Base-by-base conservation (phyloP, 1,140 invertebrate species). In the Tribolium castaneum region DNA sequence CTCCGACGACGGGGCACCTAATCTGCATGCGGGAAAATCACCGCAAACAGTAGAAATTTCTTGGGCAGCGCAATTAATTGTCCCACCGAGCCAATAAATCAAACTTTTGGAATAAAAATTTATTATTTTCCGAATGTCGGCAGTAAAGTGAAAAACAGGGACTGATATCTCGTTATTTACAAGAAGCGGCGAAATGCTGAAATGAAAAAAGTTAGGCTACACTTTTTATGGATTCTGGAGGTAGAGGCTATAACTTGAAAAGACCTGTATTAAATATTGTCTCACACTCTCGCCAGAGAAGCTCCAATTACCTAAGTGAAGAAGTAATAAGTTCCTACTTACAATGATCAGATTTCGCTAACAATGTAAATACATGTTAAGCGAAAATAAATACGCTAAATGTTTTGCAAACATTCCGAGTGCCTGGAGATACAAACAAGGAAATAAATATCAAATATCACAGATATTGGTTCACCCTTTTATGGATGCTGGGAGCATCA, bases 141-240 rank as follows among this genome's bases (percentile, higher is more conserved):
- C 7, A 45, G 16, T 19, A 19, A 25, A 59, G 22, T 25, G 22
- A 59, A 25, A 19, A 59, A 59, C 13, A 22, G 22, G 54, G 16
- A 56, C 12, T 9, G 52, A 56, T 13, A 56, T 56, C 52, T 56
- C 52, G 52, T 56, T 56, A 56, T 56, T 56, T 56, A 56, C 7
- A 56, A 56, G 14, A 56, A 16, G 19, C 16, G 22, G 10, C 9
- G 54, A 59, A 59, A n/a, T 25, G 54, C 54, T 12, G 54, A 59
- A 59, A 59, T 59, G 54, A 59, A 59, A 59, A 59, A 59, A 59
- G 54, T 59, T 59, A 19, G 54, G 54, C 14, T 25, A 59, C 10
- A 59, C 54, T 59, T 59, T 59, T 59, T 59, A 59, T 59, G 19
- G 54, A 59, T 14, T 59, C 19, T 59, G 19, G 52, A 16, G 54